Base-by-base conservation (phyloP, 2,797 vertebrate genomes). In the Falco berigora region DNA sequence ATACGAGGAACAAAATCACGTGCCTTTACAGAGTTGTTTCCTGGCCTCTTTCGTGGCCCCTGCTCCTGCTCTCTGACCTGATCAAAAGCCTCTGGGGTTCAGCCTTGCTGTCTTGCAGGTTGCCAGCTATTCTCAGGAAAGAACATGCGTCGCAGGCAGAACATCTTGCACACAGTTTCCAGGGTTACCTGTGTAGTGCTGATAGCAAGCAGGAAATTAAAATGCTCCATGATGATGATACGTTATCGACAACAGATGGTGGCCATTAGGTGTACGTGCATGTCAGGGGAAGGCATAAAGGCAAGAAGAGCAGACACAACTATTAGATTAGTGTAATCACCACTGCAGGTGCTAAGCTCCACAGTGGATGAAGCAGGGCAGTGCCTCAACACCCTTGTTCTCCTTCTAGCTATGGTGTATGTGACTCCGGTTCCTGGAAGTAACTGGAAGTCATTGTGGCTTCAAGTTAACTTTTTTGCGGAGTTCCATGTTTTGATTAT, bases 201-300 rank as follows among this genome's bases (percentile, higher is more conserved):
- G 97, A 98, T 97, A 98, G 97, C 96, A 76, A 86, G 96, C 98
- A 98, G 98, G 98, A 98, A 98, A 98, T 98, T 98, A 98, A 98
- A 98, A 87, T 83, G 95, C 92, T 96, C 93, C n/a, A 5, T 68
- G 97, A 85, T 93, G 94, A 80, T 69, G 96, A 95, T 95, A 88
- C 67, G 61, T 96, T 97, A 94, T 98, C 86, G 25, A 59, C 87
- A 92, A 34, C 97, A 98, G 98, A 97, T 97, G 96, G 97, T 94
- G 93, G 95, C 94, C 96, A 86, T 92, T 59, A 94, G 97, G 95
- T 95, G 94, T 66, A n/a, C 4, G 66, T 96, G 76, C 8, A 1
- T 47, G 90, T 44, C 96, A 68, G 85, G 97, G 96, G 80, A 84
- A 96, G 94, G 96, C 91, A 73, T 32, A 92, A 24, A 95, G 97